Base-by-base conservation (phyloP, 2,888 invertebrate genomes). In the Leucophora obtusa region DNA sequence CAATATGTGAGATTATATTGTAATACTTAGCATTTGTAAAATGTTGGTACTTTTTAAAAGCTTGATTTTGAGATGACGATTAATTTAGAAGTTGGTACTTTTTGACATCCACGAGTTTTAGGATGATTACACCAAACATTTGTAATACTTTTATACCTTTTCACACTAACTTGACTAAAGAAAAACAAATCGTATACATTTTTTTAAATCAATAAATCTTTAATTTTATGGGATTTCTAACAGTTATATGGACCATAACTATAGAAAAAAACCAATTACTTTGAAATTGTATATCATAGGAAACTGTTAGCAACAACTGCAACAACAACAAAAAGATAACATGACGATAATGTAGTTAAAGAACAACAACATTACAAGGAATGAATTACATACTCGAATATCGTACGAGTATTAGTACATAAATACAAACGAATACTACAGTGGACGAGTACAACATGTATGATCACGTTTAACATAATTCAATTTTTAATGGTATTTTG, bases 381-480 rank as follows among this genome's bases (percentile, higher is more conserved):
- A 58, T 69, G 33, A 28, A 28, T 3, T 17, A 53, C 17, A 38
- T 17, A 56, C 4, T 47, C n/a, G 3, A 21, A 18, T 47, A 53
- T 15, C 33, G 24, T 50, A 62, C 38, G 38, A 56, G 38, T 43
- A 74, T 15, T 18, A 62, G 28, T 63, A 1, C 33, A n/a, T 14
- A 51, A 59, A 43, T 2, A 35, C 14, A 14, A 59, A 11, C 10
- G 14, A 28, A 66, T 53, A 77, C 70, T 17, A 35, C 10, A 11
- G 38, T 11, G 11, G 38, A 38, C 53, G 71, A 35, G 65, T 59
- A 77, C 77, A 71, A 71, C 66, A 60, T 71, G 71, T 66, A 79
- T 70, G 74, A 74, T 79, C 79, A 70, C 79, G 74, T 74, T 79
- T 74, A 79, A 74, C 69, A 70, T 79, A 79, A 79, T 74, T 79